These are phyloP conservation scores for Thalassophryne amazonica DNA, from an alignment of 2,797 vertebrate species.

Conservation along the genomic window DNA sequence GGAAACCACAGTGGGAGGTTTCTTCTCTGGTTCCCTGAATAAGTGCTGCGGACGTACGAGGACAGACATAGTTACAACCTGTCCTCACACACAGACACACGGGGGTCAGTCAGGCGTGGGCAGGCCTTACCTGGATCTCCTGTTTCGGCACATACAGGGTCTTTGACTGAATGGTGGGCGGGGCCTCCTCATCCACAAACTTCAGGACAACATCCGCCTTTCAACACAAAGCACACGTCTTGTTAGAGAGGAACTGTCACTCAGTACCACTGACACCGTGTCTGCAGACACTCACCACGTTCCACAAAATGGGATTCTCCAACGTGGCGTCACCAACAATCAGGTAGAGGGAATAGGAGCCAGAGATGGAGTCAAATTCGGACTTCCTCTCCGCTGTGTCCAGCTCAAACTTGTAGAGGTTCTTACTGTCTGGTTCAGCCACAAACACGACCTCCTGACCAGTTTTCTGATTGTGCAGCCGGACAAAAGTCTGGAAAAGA, in stretches of 20 bases:
- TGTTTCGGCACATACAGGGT: slow-evolving; percentile 94
- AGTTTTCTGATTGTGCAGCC: slow-evolving; percentile 95
- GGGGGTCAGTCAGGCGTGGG: neutral
- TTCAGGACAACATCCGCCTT: slow-evolving; percentile 94
- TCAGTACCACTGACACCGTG: neutral
- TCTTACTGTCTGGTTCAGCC: slow-evolving; percentile 94
- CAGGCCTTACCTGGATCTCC: slow-evolving; percentile 88
- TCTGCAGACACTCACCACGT: slow-evolving; percentile 83
- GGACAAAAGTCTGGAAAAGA: slow-evolving; percentile 88
- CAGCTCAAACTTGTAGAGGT: slow-evolving; percentile 95
- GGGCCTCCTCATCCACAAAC: slow-evolving; percentile 94
- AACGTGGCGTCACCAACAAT: slow-evolving; percentile 96
- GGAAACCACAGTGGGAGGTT: slow-evolving; percentile 92
- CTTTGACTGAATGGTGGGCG: slow-evolving; percentile 86
- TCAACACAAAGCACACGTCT: neutral
- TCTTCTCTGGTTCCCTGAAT: slow-evolving; percentile 97
- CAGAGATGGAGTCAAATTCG: slow-evolving; percentile 95
- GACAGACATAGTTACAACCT: no score
- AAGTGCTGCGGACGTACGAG: slow-evolving; percentile 82
- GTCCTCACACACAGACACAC: no score
- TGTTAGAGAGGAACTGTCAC: neutral
- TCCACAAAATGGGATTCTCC: slow-evolving; percentile 97
- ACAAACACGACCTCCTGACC: slow-evolving; percentile 98
- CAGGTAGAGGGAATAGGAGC: slow-evolving; percentile 92
- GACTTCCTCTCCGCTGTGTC: slow-evolving; percentile 92